Evolutionary conservation across 2,888 invertebrate species (phyloP), one percentile per base, ranked within the genome.

Genomic region (Acanthacorydalis orientalis): DNA sequence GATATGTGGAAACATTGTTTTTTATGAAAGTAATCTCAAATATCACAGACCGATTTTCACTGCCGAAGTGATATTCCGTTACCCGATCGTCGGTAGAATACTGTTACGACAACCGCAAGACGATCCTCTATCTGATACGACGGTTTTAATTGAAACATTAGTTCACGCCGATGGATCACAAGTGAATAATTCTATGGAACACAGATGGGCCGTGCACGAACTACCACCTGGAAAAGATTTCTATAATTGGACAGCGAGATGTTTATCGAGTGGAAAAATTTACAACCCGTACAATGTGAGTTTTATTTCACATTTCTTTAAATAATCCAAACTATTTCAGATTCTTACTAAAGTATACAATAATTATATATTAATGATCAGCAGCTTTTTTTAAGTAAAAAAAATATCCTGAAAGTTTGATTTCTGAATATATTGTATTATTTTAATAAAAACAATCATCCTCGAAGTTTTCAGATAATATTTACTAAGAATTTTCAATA

Each of bases 181-280:
- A 47, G 68, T 82, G 48, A 86, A 87, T 62, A 81, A 81, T 61
- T 80, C 83, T 0, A 70, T 69, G 40, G 72, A 73, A 10, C 87
- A 87, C 62, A 76, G 86, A 52, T 93, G 92, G 91, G 83, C 83
- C 10, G 72, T 93, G 14, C 87, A 91, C 61, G 79, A 78, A 49
- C 68, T 74, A 53, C 73, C 84, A 0, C 86, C 90, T 0, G 89
- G 87, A 14, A 77, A 75, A 50, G 93, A 93, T 65, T 92, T 83
- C 65, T 90, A 90, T 63, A 87, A 89, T 64, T 92, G 91, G 92
- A 83, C 83, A 31, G 79, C 73, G 40, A 69, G 92, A 35, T 91
- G 92, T 60, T 65, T 87, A 9, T 87, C 87, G 54, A 76, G 87
- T 1, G 90, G 87, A 6, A 60, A 59, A 1, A 68, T 78, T n/a